A percentile compares a stretch with the other conserved stretches of the same genome.
phyloP scores from a whole-genome alignment of 2,113 vertebrate genomes.

The Oncorhynchus keta region DNA sequence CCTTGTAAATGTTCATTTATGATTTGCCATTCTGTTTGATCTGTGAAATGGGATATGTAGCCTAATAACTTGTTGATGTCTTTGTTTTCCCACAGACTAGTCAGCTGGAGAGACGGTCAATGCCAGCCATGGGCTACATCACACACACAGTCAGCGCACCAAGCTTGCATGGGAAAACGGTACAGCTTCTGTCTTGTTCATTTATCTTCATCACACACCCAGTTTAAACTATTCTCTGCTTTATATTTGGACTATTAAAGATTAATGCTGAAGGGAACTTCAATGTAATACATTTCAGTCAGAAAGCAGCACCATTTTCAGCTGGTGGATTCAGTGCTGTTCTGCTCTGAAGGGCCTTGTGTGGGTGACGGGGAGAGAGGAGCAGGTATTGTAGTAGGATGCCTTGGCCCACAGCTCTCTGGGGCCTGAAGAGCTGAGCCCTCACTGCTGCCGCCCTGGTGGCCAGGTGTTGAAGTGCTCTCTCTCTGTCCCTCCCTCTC shows the following conservation, averaged over 20 bases:
- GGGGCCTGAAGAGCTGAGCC: not conserved
- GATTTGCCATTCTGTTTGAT: slow-evolving; percentile 63
- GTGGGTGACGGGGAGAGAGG: not conserved
- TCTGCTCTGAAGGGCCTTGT: not conserved
- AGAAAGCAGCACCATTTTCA: not conserved
- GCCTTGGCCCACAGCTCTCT: not conserved
- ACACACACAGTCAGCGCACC: slow-evolving; percentile 98
- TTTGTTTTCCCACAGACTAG: slow-evolving; percentile 75
- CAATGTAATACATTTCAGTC: not conserved
- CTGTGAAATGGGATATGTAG: slow-evolving; percentile 23
- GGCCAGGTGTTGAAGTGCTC: slow-evolving; percentile 60
- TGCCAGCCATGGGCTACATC: slow-evolving; percentile 97
- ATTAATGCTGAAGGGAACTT: not conserved
- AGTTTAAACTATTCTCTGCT: not conserved
- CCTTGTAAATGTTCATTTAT: slow-evolving; percentile 22
- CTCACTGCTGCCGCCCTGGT: slow-evolving; percentile 43
- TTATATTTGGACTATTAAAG: not conserved
- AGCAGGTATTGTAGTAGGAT: not conserved
- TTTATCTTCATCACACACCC: not conserved
- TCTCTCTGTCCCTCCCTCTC: slow-evolving; percentile 71
- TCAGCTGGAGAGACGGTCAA: slow-evolving; percentile 87
- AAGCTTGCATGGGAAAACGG: slow-evolving; percentile 96
- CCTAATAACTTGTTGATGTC: slow-evolving; percentile 30
- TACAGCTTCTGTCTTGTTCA: slow-evolving; percentile 62
- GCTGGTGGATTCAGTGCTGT: not conserved